Evolutionary conservation across 2,888 invertebrate genomes (phyloP), one percentile per base, ranked within the genome.

Genomic region (Chaitophorus viminalis): DNA sequence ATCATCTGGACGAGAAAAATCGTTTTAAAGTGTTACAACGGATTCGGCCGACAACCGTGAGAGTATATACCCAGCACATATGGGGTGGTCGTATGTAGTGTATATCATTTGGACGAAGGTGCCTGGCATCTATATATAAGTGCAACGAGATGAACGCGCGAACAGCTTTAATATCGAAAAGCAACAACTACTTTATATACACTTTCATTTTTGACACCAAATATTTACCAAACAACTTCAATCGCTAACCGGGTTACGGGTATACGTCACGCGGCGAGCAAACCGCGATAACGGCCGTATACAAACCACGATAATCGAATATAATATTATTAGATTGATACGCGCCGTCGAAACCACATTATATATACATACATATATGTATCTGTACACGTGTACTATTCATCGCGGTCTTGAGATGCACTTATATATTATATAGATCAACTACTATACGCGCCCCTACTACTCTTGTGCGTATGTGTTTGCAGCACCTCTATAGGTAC

Each of bases 191-290:
- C 36, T 5, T 6, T 6, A 6, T 3, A 36, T 36, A 72, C 72
- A 39, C 39, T 83, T 60, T 75, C 21, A 60, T 83, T 83, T 83
- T 39, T 60, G 54, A 39, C 36, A 3, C 29, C 60, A 75, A 83
- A 83, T 75, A 83, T 83, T 83, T 75, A 83, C 82, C 74, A 39
- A 75, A 83, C 60, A 60, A 3, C 29, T 74, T 21, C 83, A 9
- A 29, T 29, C 11, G n/a, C 9, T 74, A 82, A 74, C 74, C 82
- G 5, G 11, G 21, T 60, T 33, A 74, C n/a, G 60, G 21, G 18
- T 9, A 29, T n/a, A 60, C 8, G 25, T 18, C 60, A 8, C 60
- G 60, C 2, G 11, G 54, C 1, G 54, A 3, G 54, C 54, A 9
- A 17, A 54, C 54, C 54, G 54, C 54, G 54, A 54, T 14, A 18